Evolutionary conservation across 2,888 invertebrate genomes (phyloP).

Genomic region (Heliothis peltigera): DNA sequence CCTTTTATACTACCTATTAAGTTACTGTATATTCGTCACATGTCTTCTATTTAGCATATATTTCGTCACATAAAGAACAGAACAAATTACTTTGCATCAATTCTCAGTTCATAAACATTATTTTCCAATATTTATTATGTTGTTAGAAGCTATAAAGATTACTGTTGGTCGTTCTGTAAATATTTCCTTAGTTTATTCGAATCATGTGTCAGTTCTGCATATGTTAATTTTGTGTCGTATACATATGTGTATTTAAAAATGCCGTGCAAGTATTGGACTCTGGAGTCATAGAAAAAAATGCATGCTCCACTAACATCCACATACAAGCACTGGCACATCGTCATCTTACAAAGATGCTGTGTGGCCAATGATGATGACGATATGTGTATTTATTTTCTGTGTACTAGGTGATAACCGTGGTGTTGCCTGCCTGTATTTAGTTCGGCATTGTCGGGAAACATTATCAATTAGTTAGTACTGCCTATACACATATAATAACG

Average conservation of each 20-base stretch:
- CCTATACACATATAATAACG: too few species aligned
- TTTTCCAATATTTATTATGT: neutral
- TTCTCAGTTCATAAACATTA: constrained; percentile 9
- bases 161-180: constrained; percentile 16
- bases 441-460: too few species aligned
- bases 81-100: neutral
- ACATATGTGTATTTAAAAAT: too few species aligned
- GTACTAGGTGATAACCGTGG: neutral
- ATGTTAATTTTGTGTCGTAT: constrained; percentile 14
- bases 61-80: neutral
- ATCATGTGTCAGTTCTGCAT: constrained; percentile 5
- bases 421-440: too few species aligned
- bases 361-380: too few species aligned
- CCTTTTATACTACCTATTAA: too few species aligned
- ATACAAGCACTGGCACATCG: too few species aligned
- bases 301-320: too few species aligned
- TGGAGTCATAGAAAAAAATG: too few species aligned
- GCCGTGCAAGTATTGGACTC: too few species aligned
- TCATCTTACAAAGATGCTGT: too few species aligned
- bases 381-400: neutral
- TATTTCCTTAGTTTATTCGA: constrained; percentile 21
- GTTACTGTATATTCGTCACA: neutral
- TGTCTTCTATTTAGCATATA: neutral
- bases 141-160: constrained; percentile 2
- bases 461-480: too few species aligned